Base-by-base conservation (phyloP, 2,113 vertebrate species). In the Oenanthe melanoleuca region DNA sequence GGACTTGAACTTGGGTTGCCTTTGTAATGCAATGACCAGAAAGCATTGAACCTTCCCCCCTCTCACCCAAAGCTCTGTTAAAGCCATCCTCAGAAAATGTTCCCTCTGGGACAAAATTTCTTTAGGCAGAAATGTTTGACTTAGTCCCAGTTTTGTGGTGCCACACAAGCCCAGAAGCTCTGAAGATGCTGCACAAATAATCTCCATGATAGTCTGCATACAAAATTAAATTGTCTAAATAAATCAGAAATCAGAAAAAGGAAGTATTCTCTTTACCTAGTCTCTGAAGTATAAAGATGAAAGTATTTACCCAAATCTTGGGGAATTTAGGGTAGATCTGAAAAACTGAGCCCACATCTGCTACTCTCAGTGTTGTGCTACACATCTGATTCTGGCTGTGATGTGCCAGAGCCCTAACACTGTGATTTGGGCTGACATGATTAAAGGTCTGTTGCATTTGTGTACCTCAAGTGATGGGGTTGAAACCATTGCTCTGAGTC, bases 361-460 rank as follows among this genome's bases (percentile, higher is more conserved):
- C 34, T 86, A 13, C 29, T 63, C 29, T 29, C 34, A 40, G 0
- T 15, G 34, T 38, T 65, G 4, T 1, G 0, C 24, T 85, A 64
- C 45, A 66, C 20, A 56, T 79, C 29, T 44, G 14, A 42, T 75
- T 59, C 33, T 3, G 5, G 13, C 8, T 72, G 33, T 2, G 11
- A 57, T n/a, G 21, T 60, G 31, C 57, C 47, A 23, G 22, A 60
- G 40, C 72, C 66, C 34, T 61, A 91, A 17, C 18, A 20, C 14
- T 0, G 0, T 25, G 38, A 47, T 52, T 29, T 65, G 50, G n/a
- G 33, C 29, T 63, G 80, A 29, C 9, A 14, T 0, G 1, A 59
- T 77, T 69, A 82, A 82, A 85, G 24, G 13, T 80, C 86, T 82
- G 37, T 72, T 57, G 66, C 21, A 57, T 9, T 8, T 37, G 24